Evolutionary conservation across 2,888 invertebrate species (phyloP), one percentile per base, ranked within the genome.

Genomic region (Camptogramma bilineatum): DNA sequence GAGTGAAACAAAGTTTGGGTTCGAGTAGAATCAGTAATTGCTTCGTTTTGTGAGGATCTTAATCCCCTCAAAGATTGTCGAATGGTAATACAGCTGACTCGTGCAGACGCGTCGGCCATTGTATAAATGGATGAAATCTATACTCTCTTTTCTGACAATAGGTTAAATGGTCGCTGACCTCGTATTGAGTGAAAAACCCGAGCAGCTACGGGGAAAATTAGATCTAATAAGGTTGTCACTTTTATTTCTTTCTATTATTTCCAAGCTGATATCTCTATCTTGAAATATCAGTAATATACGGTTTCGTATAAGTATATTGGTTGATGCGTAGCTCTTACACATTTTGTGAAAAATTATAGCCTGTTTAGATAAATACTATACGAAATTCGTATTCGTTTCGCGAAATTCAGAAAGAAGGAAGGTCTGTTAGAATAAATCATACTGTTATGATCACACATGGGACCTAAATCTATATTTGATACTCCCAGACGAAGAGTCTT

Each of bases 1-100:
- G 83, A 88, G 87, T 87, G 86, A 87, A 89, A 90, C 88, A 92
- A 92, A 92, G 86, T 91, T 91, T 88, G 81, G 80, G 85, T 81
- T 85, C 79, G 44, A 79, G 81, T 83, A 83, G 85, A 85, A 88
- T 88, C 83, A 83, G 87, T 88, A 90, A 91, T 89, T 88, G 87
- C 86, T 85, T 83, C 84, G 83, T 85, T 88, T 88, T 86, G 81
- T 84, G 73, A 82, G 85, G 81, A 81, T 82, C 81, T 79, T 83
- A 85, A 86, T 85, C 83, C 81, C 72, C 72, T 73, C 72, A 70
- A 78, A 83, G 79, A 81, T 80, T 85, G 78, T 78, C 70, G 74
- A 83, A 79, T 80, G 76, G 77, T 79, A 77, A 81, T 76, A 70
- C 64, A 67, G 73, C 74, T 71, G 71, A 69, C 60, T 68, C 52